Conservation (phyloP, 2,113 vertebrate genomes). For the Eurystomus gularis region DNA sequence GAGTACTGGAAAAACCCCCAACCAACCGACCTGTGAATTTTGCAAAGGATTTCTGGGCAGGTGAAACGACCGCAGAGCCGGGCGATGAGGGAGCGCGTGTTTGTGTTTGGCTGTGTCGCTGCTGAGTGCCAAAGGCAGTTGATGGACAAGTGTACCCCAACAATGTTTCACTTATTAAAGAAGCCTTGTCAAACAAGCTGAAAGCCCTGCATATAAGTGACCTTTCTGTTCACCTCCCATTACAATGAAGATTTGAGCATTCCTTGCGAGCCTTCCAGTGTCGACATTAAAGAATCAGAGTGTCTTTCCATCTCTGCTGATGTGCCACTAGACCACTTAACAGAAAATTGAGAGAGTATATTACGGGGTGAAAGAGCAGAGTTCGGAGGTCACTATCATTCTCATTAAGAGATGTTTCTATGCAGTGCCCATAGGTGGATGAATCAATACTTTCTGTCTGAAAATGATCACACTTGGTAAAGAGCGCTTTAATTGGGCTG, state of each 20-base stretch:
- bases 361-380: conserved; percentile 72
- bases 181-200: conserved; percentile 66
- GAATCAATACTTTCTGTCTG: conserved; percentile 76
- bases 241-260: conserved; percentile 67
- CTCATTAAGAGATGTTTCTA: conserved; percentile 78
- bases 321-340: conserved; percentile 67
- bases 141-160: conserved; percentile 59
- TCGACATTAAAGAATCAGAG: conserved; percentile 63
- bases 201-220: conserved; percentile 53
- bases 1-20: background rate
- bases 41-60: background rate
- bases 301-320: conserved; percentile 69
- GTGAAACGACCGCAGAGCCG: background rate
- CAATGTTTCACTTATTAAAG: conserved; percentile 58
- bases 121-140: conserved; percentile 1
- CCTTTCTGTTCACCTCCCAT: conserved; percentile 62
- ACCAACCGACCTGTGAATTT: background rate
- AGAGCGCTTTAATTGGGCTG: conserved; percentile 76
- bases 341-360: conserved; percentile 75
- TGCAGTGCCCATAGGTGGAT: conserved; percentile 66
- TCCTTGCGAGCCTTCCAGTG: conserved; percentile 53
- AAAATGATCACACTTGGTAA: conserved; percentile 73
- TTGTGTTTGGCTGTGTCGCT: conserved; percentile 23
- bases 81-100: background rate
- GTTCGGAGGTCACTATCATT: conserved; percentile 74